Evolutionary conservation across 2,888 invertebrate genomes (phyloP).

Genomic region (Lasioglossum malachurum): DNA sequence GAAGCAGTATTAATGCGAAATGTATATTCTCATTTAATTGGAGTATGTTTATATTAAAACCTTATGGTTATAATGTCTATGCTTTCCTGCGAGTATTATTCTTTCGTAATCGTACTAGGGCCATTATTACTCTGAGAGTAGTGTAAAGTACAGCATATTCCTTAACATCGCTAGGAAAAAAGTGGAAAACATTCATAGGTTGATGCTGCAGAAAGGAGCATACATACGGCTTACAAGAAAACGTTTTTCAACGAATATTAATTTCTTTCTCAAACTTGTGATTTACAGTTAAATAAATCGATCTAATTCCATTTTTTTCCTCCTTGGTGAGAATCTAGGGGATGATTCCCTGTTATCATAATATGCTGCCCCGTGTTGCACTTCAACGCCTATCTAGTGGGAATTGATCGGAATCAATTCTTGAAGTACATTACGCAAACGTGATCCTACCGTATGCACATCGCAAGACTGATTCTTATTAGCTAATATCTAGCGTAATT

Average conservation of each 20-base stretch:
- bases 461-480: constrained; percentile 34
- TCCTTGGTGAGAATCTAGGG: constrained; percentile 11
- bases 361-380: constrained; percentile 65
- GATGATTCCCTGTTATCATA: constrained; percentile 16
- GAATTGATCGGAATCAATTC: constrained; percentile 69
- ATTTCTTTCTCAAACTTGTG: neutral
- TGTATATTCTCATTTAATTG: constrained; percentile 11
- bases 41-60: constrained; percentile 20
- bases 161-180: constrained; percentile 12
- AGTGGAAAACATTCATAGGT: constrained; percentile 5
- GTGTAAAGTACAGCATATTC: constrained; percentile 19
- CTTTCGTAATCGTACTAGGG: constrained; percentile 18
- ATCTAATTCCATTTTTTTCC: constrained; percentile 22
- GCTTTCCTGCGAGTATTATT: constrained; percentile 24
- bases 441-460: constrained; percentile 29
- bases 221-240: neutral
- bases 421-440: constrained; percentile 46
- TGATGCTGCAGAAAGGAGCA: neutral
- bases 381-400: constrained; percentile 69
- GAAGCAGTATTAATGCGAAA: constrained; percentile 58
- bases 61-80: constrained; percentile 16
- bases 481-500: constrained; percentile 24
- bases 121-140: constrained; percentile 14
- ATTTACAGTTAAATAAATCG: neutral
- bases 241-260: neutral